Percentiles rank a stretch among this genome's conserved stretches.
phyloP scores from a whole-genome alignment of 2,113 vertebrate genomes.

The Hemicordylus capensis region DNA sequence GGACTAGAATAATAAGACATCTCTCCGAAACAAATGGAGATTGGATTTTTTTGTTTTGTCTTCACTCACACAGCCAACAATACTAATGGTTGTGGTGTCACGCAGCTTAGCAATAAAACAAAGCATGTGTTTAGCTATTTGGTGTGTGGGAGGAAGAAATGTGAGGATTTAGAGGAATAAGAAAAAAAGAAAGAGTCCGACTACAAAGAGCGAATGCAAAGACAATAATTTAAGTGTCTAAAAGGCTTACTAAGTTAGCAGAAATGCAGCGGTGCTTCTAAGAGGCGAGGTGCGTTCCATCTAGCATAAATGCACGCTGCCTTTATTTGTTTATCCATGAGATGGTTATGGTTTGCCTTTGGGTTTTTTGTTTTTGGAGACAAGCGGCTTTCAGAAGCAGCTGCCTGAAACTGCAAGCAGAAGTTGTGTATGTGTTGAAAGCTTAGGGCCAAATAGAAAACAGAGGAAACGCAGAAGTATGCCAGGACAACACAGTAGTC shows the following conservation, averaged over 20 bases:
- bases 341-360: neutral
- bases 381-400: neutral
- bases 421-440: neutral
- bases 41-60: neutral
- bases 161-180: neutral
- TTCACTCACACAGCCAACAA: too few relatives aligned
- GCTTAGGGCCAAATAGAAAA: neutral
- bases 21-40: conserved; percentile 28
- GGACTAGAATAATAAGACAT: conserved; percentile 16
- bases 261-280: neutral
- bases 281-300: conserved; percentile 8
- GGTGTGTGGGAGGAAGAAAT: conserved; percentile 45
- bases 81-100: neutral
- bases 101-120: conserved; percentile 17
- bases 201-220: conserved; percentile 34
- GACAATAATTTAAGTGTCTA: conserved; percentile 15
- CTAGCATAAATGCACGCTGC: neutral
- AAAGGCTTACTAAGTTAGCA: conserved; percentile 32
- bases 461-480: neutral
- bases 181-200: neutral
- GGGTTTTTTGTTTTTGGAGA: neutral
- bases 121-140: conserved; percentile 18
- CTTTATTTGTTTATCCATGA: neutral
- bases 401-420: neutral
- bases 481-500: too few relatives aligned